Evolutionary conservation across 2,888 invertebrate species (phyloP).

Genomic region (Andrena marginata): DNA sequence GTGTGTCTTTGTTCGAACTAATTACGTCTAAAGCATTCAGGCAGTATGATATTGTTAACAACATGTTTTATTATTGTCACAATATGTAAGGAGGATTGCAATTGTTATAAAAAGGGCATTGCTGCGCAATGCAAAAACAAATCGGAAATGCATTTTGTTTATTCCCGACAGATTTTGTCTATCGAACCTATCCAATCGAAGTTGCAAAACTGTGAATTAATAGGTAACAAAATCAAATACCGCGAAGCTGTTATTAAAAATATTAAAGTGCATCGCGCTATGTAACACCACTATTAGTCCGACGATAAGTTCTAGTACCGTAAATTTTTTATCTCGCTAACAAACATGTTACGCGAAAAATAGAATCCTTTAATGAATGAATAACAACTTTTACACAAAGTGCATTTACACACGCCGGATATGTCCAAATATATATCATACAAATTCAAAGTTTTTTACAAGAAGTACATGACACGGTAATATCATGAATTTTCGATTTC

Average conservation of each 20-base stretch:
- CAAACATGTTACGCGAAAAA: neutral
- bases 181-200: constrained; percentile 37
- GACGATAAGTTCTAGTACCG: constrained; percentile 5
- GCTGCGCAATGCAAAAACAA: constrained; percentile 77
- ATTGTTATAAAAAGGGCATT: constrained; percentile 80
- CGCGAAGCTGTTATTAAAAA: neutral
- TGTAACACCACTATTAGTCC: constrained; percentile 11
- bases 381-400: constrained; percentile 12
- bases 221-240: constrained; percentile 18
- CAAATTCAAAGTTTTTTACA: constrained; percentile 16
- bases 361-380: neutral
- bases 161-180: constrained; percentile 47
- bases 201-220: constrained; percentile 2
- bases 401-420: constrained; percentile 6
- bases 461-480: constrained; percentile 16
- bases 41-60: constrained; percentile 77
- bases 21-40: constrained; percentile 56
- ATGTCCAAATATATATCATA: neutral
- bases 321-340: neutral
- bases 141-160: constrained; percentile 58
- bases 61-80: constrained; percentile 75
- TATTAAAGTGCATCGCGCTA: constrained; percentile 11
- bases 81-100: constrained; percentile 75
- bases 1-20: constrained; percentile 42
- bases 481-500: constrained; percentile 31